Base-by-base conservation (phyloP, 2,113 vertebrate species). In the Megalops atlanticus region DNA sequence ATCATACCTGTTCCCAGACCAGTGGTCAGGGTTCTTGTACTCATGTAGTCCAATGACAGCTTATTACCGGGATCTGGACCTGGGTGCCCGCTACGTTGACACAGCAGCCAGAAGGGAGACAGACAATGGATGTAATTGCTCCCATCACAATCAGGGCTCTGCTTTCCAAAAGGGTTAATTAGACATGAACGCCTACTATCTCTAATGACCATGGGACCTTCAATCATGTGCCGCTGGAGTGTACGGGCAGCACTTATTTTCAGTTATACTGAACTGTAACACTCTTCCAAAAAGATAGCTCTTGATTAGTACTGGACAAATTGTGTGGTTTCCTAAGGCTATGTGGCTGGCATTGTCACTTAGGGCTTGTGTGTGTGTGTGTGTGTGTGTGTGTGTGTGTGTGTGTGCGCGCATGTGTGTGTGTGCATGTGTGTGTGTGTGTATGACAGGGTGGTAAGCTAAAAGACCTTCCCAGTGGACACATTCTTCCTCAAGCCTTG, bases 21-120 rank as follows among this genome's bases (percentile, higher is more conserved):
- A 41, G 43, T 86, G 89, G 84, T 84, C 85, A 86, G 33, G 78
- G 85, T 85, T 85, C 84, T 75, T 84, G 85, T 74, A 64, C 8
- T 27, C 10, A 8, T 31, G n/a, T 78, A 45, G 47, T 52, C 74
- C 45, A 82, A 82, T 84, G 74, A 15, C 80, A 78, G 81, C 84
- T 89, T 83, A 86, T 87, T 87, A 89, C 73, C 27, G 83, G 24
- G 52, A 76, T 54, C 27, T 43, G 3, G 27, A 81, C 35, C 58
- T 16, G 11, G 72, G 24, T 39, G n/a, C n/a, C n/a, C n/a, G n/a
- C n/a, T n/a, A n/a, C n/a, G n/a, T n/a, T n/a, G n/a, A n/a, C n/a
- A n/a, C n/a, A n/a, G 74, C 16, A 49, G 33, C 45, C 21, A 49
- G 5, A 18, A 3, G 16, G 76, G 7, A 40, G 45, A 7, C 6